Percentiles rank a stretch among this genome's conserved stretches.
These are phyloP conservation scores for Eupithecia centaureata DNA, from an alignment of 2,888 invertebrate species.

Conservation along the genomic window DNA sequence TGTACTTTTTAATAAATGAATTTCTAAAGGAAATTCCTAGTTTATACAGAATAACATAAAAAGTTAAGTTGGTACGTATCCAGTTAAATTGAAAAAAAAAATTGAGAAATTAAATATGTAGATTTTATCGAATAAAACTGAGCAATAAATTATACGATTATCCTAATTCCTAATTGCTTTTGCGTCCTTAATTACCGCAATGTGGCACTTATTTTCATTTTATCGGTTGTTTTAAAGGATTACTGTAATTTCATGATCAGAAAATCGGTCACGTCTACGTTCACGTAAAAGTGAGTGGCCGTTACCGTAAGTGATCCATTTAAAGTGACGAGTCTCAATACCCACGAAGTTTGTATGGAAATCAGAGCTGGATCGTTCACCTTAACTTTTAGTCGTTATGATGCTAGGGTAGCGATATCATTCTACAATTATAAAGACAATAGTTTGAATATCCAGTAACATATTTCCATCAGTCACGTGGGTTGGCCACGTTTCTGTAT, in stretches of 20 bases:
- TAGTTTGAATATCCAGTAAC: neutral
- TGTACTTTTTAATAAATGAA: too few relatives aligned
- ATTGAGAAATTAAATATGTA: conserved; percentile 9
- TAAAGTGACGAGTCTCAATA: neutral
- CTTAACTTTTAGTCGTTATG: neutral
- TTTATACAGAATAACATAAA: too few relatives aligned
- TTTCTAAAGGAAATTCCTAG: too few relatives aligned
- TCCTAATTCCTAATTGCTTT: conserved; percentile 14
- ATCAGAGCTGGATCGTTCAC: neutral
- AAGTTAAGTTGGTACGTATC: neutral
- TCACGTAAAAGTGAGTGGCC: neutral
- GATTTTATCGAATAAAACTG: conserved; percentile 16
- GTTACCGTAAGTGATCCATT: neutral
- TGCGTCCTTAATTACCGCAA: conserved; percentile 10
- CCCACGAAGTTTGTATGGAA: neutral
- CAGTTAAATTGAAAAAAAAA: neutral
- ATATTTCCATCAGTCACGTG: too few relatives aligned
- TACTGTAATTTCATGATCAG: neutral
- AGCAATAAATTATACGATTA: conserved; percentile 22
- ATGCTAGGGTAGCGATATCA: neutral
- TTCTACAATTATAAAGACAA: neutral
- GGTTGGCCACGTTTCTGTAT: too few relatives aligned
- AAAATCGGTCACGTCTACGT: neutral
- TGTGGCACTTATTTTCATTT: conserved; percentile 17
- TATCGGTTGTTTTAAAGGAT: neutral